Conservation (phyloP, 2,113 vertebrate genomes). For the Sturnus vulgaris region DNA sequence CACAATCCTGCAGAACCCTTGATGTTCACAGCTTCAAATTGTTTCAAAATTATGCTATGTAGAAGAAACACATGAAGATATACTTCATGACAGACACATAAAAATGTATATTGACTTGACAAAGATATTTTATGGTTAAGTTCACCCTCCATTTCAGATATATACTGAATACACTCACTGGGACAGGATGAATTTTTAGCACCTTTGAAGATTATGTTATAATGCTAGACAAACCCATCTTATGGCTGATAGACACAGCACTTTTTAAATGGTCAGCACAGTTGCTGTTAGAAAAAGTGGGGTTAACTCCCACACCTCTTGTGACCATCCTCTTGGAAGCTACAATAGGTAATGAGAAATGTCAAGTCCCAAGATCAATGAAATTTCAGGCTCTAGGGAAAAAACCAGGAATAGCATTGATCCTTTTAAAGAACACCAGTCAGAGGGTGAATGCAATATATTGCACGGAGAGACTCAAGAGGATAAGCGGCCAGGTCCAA, state of each 20-base stretch:
- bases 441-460: slow-evolving; percentile 82
- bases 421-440: slow-evolving; percentile 83
- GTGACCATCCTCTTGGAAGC: slow-evolving; percentile 73
- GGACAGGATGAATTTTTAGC: not conserved
- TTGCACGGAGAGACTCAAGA: slow-evolving; percentile 81
- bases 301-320: slow-evolving; percentile 63
- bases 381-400: slow-evolving; percentile 78
- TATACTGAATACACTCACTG: not conserved
- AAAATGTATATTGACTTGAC: not conserved
- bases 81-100: not conserved
- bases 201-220: not conserved
- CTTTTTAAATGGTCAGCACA: slow-evolving; percentile 18
- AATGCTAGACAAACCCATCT: not conserved
- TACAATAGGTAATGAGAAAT: slow-evolving; percentile 77
- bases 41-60: not conserved
- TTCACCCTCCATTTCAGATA: not conserved
- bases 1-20: not conserved
- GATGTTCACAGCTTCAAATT: not conserved
- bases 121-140: not conserved
- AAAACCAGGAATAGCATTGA: slow-evolving; percentile 81
- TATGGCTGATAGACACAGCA: not conserved
- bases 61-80: not conserved
- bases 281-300: slow-evolving; percentile 22
- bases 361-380: slow-evolving; percentile 87
- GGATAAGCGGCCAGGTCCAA: slow-evolving; percentile 79